phyloP scores from a whole-genome alignment of 2,888 invertebrate genomes.

The Lasioglossum figueresi region DNA sequence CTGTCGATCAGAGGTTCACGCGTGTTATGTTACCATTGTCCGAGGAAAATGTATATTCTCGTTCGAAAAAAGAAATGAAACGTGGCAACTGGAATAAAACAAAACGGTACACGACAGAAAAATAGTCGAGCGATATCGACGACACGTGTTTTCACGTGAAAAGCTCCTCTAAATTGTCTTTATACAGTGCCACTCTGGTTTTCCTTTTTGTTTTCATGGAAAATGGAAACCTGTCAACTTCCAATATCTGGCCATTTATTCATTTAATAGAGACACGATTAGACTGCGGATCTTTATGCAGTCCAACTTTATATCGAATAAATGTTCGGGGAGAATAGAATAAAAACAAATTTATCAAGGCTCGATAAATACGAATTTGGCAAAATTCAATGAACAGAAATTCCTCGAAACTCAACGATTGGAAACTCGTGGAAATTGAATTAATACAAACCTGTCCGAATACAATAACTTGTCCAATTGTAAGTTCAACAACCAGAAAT shows the following conservation, averaged over 20 bases:
- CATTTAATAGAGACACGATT: not conserved
- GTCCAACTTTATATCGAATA: no score
- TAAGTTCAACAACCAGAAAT: not conserved
- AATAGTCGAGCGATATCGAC: not conserved
- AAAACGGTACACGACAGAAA: not conserved
- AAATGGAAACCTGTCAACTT: not conserved
- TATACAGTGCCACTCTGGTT: not conserved
- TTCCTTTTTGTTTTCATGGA: not conserved
- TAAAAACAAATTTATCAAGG: not conserved
- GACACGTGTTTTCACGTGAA: not conserved
- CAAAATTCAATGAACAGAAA: not conserved
- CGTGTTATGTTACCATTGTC: not conserved
- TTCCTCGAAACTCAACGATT: not conserved
- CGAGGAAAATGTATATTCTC: not conserved
- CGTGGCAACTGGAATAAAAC: not conserved
- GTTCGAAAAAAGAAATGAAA: not conserved
- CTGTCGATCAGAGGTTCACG: not conserved
- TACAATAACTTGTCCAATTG: not conserved
- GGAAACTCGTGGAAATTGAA: not conserved
- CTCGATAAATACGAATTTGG: not conserved
- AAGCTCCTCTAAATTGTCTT: not conserved
- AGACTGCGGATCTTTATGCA: no score
- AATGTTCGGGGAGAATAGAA: not conserved
- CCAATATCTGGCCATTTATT: not conserved
- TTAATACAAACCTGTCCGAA: not conserved